Evolutionary conservation across 1,140 invertebrate genomes (phyloP).

Genomic region (Drosophila virilis): DNA sequence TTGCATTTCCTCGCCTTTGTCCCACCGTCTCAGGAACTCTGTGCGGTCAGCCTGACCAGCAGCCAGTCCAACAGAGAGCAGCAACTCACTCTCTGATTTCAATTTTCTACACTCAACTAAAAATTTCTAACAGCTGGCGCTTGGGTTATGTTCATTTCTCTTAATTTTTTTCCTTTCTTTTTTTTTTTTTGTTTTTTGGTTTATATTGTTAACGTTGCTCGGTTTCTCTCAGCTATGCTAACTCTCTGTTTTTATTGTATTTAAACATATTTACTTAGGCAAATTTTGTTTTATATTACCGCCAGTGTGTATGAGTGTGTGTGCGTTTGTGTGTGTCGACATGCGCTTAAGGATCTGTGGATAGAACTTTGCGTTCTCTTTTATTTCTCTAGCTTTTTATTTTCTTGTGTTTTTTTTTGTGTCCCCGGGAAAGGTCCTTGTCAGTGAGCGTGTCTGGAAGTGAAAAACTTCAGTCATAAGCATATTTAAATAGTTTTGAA

Average conservation of each 20-base stretch:
- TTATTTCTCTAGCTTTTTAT: not conserved
- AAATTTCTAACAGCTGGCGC: constrained; percentile 29
- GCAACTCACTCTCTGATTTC: constrained; percentile 7
- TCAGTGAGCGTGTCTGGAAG: constrained; percentile 27
- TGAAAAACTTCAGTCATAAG: constrained; percentile 53
- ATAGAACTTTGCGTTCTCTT: not conserved
- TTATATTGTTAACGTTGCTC: constrained; percentile 7
- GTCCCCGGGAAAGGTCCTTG: constrained; percentile 9
- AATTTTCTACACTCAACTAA: not conserved
- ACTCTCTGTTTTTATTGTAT: constrained; percentile 41
- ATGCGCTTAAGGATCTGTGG: constrained; percentile 2
- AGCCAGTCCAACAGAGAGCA: constrained; percentile 15
- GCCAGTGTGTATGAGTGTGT: not conserved
- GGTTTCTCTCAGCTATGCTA: not conserved
- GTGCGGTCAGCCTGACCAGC: constrained; percentile 21
- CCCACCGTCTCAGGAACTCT: not conserved
- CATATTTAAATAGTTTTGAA: constrained; percentile 66
- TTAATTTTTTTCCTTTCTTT: not conserved
- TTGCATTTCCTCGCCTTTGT: constrained; percentile 72
- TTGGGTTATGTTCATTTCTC: not conserved
- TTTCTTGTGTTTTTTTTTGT: not conserved
- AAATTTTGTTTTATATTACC: constrained; percentile 50
- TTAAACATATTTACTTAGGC: constrained; percentile 56
- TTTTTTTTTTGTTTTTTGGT: not conserved
- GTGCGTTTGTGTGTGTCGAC: not conserved